Conservation (phyloP, 2,113 vertebrate genomes). For the Guaruba guarouba region DNA sequence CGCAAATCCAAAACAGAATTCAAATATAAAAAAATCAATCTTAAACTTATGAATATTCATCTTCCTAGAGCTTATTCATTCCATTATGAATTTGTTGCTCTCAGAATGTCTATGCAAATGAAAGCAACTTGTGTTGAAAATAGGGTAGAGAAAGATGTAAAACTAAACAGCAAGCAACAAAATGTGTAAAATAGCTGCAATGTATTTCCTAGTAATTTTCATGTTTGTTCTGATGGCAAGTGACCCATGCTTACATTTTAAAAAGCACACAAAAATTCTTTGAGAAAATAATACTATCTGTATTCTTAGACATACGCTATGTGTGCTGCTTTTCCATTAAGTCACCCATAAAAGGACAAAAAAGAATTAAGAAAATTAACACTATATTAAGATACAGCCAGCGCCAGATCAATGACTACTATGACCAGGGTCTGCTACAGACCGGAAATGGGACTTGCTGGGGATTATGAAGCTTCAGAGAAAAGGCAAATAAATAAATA, state of each 20-base stretch:
- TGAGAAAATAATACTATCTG: not conserved
- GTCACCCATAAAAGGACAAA: not conserved
- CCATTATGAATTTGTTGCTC: not conserved
- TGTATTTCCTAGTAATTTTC: not conserved
- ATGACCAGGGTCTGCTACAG: not conserved
- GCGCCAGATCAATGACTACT: not conserved
- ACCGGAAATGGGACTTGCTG: not conserved
- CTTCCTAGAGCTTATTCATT: not conserved
- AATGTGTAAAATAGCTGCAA: not conserved
- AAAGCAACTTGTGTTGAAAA: not conserved
- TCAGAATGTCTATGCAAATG: not conserved
- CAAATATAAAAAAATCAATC: not conserved
- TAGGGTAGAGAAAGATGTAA: not conserved
- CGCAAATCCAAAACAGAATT: not conserved
- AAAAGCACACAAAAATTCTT: not conserved
- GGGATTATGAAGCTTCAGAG: slow-evolving; percentile 6
- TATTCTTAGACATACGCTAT: not conserved
- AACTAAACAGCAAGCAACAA: not conserved
- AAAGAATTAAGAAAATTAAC: not conserved
- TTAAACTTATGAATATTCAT: not conserved
- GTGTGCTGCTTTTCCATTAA: not conserved
- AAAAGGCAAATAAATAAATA: slow-evolving; percentile 52
- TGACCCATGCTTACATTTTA: not conserved
- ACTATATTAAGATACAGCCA: not conserved
- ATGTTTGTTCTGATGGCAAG: not conserved